Evolutionary conservation across 1,140 invertebrate species (phyloP).

Genomic region (Drosophila sturtevanti): DNA sequence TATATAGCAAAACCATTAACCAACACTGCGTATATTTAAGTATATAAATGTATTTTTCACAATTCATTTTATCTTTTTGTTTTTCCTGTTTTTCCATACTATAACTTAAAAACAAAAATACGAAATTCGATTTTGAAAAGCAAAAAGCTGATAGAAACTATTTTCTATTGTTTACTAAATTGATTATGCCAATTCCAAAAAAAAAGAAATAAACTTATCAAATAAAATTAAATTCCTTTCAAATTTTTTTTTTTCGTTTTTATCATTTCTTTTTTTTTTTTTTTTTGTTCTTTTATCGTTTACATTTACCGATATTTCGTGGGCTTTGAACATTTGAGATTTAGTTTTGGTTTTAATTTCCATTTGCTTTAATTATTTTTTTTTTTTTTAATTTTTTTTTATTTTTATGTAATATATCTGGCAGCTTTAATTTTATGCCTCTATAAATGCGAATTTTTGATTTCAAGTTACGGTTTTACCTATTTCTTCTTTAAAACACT

Average conservation of each 20-base stretch:
- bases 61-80: background rate
- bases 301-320: conserved; percentile 13
- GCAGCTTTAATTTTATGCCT: conserved; percentile 1
- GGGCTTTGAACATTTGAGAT: conserved; percentile 41
- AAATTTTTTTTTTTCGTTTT: no score
- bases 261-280: conserved; percentile 2
- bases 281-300: conserved; percentile 14
- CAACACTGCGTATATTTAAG: conserved; percentile 1
- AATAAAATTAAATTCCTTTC: background rate
- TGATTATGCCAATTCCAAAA: background rate
- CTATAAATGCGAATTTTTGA: conserved; percentile 7
- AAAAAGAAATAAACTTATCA: no score
- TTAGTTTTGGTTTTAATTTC: conserved; percentile 4
- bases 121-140: background rate
- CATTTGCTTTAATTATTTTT: conserved; percentile 15
- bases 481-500: background rate
- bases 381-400: conserved; percentile 24
- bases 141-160: background rate
- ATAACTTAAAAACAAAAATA: background rate
- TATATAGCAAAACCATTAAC: no score
- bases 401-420: background rate
- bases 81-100: background rate
- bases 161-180: background rate
- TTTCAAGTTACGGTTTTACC: conserved; percentile 3
- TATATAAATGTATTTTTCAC: background rate